Evolutionary conservation across 2,888 invertebrate genomes (phyloP), one percentile per base, ranked within the genome.

Genomic region (Bombylius discolor): DNA sequence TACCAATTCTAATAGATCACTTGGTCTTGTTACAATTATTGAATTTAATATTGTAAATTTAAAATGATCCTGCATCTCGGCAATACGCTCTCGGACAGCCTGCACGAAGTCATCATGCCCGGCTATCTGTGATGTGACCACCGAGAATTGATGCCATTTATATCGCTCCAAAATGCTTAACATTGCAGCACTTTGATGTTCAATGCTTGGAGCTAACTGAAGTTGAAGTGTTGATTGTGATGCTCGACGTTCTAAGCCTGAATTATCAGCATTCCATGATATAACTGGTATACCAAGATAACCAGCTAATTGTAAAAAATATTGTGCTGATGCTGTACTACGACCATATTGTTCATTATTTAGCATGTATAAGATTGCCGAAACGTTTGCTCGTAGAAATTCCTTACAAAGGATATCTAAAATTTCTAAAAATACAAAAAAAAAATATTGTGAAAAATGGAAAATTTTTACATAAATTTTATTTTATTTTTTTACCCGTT

Each of bases 231-330:
- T 90, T 52, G 90, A 89, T 73, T 92, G 89, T 34, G 91, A 89
- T 47, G 90, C 89, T 62, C 85, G 75, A 61, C 82, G 77, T 67
- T 82, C 82, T 62, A 94, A 79, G 46, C 94, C 96, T 47, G 95
- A 92, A 75, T 96, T 96, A 74, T 97, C 96, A 9, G 95, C 94
- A 75, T 96, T 96, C 96, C 96, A 97, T 9, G 93, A 92, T 65
- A 96, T 92, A 53, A 96, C 93, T 65, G 96, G 96, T 70, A 96
- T 93, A 63, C 94, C 95, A 66, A 95, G 79, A 76, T 94, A 94
- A 57, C 91, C 92, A 63, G 93, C 91, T 67, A 94, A 79, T 77
- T 94, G 93, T 62, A 94, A 81, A 74, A 94, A 91, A 77, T 94
- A 94, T 74, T 94, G 93, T 58, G 92, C 91, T 62, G 93, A 91